phyloP scores from a whole-genome alignment of 2,113 vertebrate species.

The Orycteropus afer region DNA sequence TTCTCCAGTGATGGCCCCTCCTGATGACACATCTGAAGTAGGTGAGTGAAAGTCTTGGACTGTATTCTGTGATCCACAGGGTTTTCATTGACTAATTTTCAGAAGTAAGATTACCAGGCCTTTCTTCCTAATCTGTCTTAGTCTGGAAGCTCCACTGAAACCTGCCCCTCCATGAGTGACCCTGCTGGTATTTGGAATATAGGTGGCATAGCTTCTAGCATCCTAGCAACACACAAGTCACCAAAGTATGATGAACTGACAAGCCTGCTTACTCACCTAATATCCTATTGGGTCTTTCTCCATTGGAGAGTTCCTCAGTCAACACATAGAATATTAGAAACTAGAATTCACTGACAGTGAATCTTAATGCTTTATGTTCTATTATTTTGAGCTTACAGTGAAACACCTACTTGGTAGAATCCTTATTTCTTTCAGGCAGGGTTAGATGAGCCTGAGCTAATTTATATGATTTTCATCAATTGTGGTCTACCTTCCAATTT shows the following conservation, averaged over 20 bases:
- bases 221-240: background rate
- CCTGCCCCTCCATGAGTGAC: background rate
- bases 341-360: background rate
- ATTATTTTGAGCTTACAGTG: background rate
- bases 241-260: background rate
- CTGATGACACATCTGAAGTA: background rate
- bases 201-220: background rate
- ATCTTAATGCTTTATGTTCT: background rate
- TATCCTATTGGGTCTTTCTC: background rate
- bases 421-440: constrained; percentile 17
- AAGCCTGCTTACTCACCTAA: background rate
- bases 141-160: background rate
- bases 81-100: background rate
- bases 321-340: background rate
- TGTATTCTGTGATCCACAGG: background rate
- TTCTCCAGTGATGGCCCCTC: background rate
- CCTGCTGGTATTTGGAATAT: background rate
- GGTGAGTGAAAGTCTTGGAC: background rate
- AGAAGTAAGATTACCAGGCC: background rate
- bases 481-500: background rate
- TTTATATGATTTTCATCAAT: background rate
- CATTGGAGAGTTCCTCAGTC: background rate
- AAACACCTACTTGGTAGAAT: background rate
- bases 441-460: background rate
- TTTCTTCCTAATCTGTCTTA: background rate